These are phyloP conservation scores for Alosa alosa DNA, from an alignment of 2,113 vertebrate species.

Conservation along the genomic window DNA sequence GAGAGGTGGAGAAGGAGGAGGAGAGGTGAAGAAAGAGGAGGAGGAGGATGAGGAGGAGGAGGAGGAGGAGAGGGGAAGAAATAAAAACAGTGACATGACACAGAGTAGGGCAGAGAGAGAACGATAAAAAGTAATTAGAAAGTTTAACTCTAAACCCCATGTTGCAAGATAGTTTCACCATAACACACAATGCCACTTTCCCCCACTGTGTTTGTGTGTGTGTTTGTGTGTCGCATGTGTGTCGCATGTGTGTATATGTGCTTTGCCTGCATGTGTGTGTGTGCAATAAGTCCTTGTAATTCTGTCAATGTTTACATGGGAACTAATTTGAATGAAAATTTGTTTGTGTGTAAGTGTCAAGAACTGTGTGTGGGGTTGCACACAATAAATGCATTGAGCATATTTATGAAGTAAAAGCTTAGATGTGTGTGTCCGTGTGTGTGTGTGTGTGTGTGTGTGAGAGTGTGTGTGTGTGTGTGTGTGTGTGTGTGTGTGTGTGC, in stretches of 20 bases:
- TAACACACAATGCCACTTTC: background rate
- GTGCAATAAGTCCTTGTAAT: background rate
- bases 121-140: too few species aligned
- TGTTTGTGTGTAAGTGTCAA: background rate
- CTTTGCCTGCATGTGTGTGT: background rate
- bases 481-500: constrained; percentile 17
- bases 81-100: background rate
- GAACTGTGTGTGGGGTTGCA: background rate
- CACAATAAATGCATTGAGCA: background rate
- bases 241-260: background rate
- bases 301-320: background rate
- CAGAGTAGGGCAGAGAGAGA: too few species aligned
- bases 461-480: background rate
- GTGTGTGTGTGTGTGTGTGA: background rate
- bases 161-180: background rate
- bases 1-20: background rate
- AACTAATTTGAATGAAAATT: background rate
- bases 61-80: background rate
- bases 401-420: background rate
- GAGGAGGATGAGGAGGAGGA: background rate
- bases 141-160: background rate
- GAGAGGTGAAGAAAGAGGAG: background rate
- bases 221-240: constrained; percentile 26
- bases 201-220: background rate
- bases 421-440: too few species aligned